Base-by-base conservation (phyloP, 2,113 vertebrate species). In the Sylvia atricapilla region DNA sequence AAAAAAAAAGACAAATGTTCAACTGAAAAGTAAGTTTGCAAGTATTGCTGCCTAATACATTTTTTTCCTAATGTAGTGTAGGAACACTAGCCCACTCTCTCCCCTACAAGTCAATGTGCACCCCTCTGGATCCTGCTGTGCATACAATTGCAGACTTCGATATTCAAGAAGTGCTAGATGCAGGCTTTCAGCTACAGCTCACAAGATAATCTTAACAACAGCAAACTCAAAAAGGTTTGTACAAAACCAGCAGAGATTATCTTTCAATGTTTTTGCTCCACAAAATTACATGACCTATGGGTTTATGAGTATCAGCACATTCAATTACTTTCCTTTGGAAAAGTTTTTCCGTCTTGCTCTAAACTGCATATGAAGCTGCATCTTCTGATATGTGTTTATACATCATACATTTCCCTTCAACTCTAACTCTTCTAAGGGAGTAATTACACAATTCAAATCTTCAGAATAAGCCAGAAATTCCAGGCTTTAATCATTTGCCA, bases 401-500 rank as follows among this genome's bases (percentile, higher is more conserved):
- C 2, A 55, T 89, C 59, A 79, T 21, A 73, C 11, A 83, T 80
- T 95, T 88, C 17, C 70, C 75, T 95, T 85, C 60, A 89, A 63
- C 15, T 64, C 43, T 78, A 92, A 62, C 59, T 89, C 90, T 85
- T 87, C 66, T 69, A 63, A 85, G 41, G 14, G 30, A 79, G 41
- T 66, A 94, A 94, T 85, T 82, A 90, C 82, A 92, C n/a, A 90
- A 80, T 83, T 88, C 66, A 73, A 16, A 72, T 83, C 82, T 85
- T 79, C 49, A 85, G 67, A 94, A 90, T 89, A 96, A 93, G 55
- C 15, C 85, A 88, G 75, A 92, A 94, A 69, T 78, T 80, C 43
- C n/a, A 85, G n/a, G 53, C n/a, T 66, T 79, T 66, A 94, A 53
- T 49, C 22, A 66, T 85, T 69, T 96, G 56, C 87, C 67, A 90